These are phyloP conservation scores for Ailuropoda melanoleuca DNA, from an alignment of 2,113 vertebrate genomes.

Conservation along the genomic window DNA sequence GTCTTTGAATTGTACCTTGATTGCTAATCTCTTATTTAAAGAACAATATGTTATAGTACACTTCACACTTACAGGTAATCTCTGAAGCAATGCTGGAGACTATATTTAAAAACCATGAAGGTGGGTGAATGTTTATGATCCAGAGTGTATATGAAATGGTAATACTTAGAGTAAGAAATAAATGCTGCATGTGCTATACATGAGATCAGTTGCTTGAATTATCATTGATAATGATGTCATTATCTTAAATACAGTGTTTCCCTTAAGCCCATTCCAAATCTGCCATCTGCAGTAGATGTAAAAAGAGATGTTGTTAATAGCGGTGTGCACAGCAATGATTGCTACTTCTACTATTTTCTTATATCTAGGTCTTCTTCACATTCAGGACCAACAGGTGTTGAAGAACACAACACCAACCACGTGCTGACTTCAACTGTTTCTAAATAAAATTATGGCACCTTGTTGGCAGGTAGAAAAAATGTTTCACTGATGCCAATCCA, in stretches of 20 bases:
- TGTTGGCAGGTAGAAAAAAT: background rate
- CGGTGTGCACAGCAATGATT: background rate
- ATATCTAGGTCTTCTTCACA: background rate
- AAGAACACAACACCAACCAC: background rate
- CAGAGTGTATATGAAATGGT: background rate
- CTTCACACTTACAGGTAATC: background rate
- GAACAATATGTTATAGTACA: background rate
- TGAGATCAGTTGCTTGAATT: background rate
- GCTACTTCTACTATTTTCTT: background rate
- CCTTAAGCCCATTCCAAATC: background rate
- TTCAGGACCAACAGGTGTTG: background rate
- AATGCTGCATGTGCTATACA: background rate
- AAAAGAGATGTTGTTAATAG: background rate
- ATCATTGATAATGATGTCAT: background rate
- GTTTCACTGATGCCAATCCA: background rate
- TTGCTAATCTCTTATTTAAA: background rate
- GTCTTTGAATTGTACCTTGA: background rate
- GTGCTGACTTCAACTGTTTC: background rate
- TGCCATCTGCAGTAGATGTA: background rate
- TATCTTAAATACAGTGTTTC: background rate
- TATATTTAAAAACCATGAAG: background rate
- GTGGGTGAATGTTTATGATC: background rate
- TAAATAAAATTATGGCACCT: background rate
- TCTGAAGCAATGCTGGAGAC: background rate
- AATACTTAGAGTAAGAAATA: background rate